Conservation (phyloP, 2,888 invertebrate species). For the Keiferia lycopersicella region DNA sequence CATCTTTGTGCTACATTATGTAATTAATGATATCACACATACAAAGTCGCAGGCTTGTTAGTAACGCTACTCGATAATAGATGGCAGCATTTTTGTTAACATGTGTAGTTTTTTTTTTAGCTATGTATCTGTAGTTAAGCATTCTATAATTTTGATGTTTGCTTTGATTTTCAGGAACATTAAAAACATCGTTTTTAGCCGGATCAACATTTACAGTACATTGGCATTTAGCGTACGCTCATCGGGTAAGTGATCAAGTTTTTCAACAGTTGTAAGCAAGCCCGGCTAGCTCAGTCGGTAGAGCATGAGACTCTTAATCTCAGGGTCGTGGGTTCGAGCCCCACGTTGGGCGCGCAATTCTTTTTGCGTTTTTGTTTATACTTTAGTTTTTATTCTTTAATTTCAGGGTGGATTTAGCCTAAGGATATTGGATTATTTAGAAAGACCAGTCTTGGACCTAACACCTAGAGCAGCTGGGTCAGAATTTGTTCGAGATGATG, state of each 20-base stretch:
- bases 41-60: constrained; percentile 19
- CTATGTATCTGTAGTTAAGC: not conserved
- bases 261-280: constrained; percentile 43
- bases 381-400: constrained; percentile 29
- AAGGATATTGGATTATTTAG: constrained; percentile 91
- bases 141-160: constrained; percentile 16
- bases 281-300: constrained; percentile 82
- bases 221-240: constrained; percentile 97
- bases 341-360: constrained; percentile 76
- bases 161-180: constrained; percentile 82
- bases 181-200: constrained; percentile 89
- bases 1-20: constrained; percentile 31
- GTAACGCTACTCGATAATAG: constrained; percentile 41
- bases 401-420: constrained; percentile 95
- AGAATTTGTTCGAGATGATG: constrained; percentile 90
- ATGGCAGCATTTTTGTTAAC: constrained; percentile 39
- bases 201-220: constrained; percentile 93
- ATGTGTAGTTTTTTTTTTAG: not conserved
- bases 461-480: constrained; percentile 91
- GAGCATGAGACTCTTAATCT: constrained; percentile 85
- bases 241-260: constrained; percentile 77
- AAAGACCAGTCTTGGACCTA: constrained; percentile 91
- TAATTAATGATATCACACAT: constrained; percentile 36
- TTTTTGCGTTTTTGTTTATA: not conserved
- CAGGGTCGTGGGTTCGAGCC: constrained; percentile 85